phyloP scores from a whole-genome alignment of 2,888 invertebrate genomes.

The Tipula confusa region DNA sequence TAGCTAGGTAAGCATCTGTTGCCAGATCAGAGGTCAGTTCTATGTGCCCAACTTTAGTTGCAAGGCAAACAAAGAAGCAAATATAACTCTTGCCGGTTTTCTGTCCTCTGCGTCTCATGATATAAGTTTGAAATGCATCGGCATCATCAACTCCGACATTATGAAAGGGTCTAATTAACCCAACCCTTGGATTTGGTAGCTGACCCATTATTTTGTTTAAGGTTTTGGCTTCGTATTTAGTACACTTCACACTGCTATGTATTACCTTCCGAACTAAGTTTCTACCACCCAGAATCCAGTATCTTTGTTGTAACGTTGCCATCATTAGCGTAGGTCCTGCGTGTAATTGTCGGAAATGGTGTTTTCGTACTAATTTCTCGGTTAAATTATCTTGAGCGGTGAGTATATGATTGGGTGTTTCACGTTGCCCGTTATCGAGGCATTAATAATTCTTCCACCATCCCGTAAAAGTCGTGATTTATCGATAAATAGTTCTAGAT shows the following conservation, averaged over 20 bases:
- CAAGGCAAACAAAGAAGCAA: not conserved
- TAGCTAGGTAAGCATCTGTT: not conserved
- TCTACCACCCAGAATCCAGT: not conserved
- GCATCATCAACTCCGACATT: too few relatives aligned
- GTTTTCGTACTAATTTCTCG: not conserved
- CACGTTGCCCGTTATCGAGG: too few relatives aligned
- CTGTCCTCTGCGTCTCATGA: too few relatives aligned
- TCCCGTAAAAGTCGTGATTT: not conserved
- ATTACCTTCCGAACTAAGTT: too few relatives aligned
- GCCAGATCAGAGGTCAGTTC: not conserved
- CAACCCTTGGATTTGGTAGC: too few relatives aligned
- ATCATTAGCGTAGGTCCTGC: not conserved
- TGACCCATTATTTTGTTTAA: not conserved
- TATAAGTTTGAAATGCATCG: too few relatives aligned
- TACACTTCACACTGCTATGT: not conserved
- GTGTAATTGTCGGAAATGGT: not conserved
- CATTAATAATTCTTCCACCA: not conserved
- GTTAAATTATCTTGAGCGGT: not conserved
- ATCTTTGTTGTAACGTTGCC: not conserved
- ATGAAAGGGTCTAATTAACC: too few relatives aligned
- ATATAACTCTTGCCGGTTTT: not conserved
- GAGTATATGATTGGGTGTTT: not conserved
- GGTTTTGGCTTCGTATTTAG: not conserved
- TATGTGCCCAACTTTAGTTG: not conserved
- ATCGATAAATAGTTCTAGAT: not conserved